Evolutionary conservation across 2,113 vertebrate genomes (phyloP).

Genomic region (Prochilodus magdalenae): DNA sequence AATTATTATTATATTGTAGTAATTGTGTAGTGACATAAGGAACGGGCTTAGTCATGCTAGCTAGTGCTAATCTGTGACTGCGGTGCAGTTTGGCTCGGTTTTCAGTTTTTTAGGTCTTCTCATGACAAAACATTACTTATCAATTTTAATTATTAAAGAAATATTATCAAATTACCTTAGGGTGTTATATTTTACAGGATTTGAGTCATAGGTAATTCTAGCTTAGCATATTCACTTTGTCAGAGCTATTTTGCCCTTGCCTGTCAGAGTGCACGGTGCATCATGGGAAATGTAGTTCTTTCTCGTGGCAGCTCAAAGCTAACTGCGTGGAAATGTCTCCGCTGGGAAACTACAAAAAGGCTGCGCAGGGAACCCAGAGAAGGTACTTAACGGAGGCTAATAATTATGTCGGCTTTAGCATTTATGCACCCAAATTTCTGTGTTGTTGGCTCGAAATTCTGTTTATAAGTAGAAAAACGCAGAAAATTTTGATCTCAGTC

Average conservation of each 20-base stretch:
- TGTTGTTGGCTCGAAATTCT: no score
- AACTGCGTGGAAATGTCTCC: neutral
- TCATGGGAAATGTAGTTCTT: neutral
- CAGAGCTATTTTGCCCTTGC: no score
- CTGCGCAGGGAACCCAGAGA: neutral
- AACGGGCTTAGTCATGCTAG: neutral
- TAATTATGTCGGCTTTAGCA: no score
- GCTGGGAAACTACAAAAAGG: neutral
- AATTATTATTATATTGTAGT: neutral
- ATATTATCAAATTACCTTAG: no score
- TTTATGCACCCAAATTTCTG: no score
- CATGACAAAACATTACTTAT: no score
- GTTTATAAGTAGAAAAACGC: neutral
- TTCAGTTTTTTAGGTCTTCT: neutral
- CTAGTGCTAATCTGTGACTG: neutral
- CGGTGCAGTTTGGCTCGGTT: neutral
- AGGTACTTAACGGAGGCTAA: no score
- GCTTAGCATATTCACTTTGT: no score
- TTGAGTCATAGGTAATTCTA: no score
- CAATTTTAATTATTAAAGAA: no score
- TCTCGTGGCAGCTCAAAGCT: neutral
- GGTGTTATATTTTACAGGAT: no score
- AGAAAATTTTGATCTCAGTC: no score
- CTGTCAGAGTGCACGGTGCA: neutral
- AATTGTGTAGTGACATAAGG: neutral